These are phyloP conservation scores for Trichopria drosophilae DNA, from an alignment of 2,888 invertebrate species.

Conservation along the genomic window DNA sequence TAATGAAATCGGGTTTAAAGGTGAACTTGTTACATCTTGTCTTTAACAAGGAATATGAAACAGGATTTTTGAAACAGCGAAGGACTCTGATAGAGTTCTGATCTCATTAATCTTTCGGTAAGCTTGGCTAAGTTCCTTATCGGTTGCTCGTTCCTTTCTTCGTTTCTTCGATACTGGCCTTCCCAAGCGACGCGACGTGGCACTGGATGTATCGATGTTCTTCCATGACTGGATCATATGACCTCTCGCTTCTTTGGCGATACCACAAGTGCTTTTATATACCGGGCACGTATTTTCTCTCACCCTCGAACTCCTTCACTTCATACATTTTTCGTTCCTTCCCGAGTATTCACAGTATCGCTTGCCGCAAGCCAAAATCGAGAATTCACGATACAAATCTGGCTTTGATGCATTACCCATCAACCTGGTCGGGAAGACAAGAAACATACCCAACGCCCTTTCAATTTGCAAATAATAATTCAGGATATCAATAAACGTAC, in stretches of 20 bases:
- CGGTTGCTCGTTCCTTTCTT: too few relatives aligned
- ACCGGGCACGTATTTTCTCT: slow-evolving; percentile 38
- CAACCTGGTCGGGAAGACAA: slow-evolving; percentile 5
- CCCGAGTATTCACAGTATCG: slow-evolving; percentile 34
- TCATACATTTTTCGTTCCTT: slow-evolving; percentile 44
- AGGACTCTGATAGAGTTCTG: too few relatives aligned
- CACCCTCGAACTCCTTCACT: slow-evolving; percentile 22
- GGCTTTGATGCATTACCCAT: slow-evolving; percentile 26
- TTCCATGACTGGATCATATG: slow-evolving; percentile 38
- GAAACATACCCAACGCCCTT: too few relatives aligned
- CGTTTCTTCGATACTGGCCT: slow-evolving; percentile 31
- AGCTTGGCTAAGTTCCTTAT: too few relatives aligned
- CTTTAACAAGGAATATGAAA: too few relatives aligned
- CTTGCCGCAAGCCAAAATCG: slow-evolving; percentile 21
- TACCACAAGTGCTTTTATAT: slow-evolving; percentile 33
- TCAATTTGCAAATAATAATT: too few relatives aligned
- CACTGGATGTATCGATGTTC: slow-evolving; percentile 31
- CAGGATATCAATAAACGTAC: too few relatives aligned
- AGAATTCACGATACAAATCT: slow-evolving; percentile 29
- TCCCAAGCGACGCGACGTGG: too few relatives aligned
- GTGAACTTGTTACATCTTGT: too few relatives aligned
- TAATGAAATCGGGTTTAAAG: too few relatives aligned
- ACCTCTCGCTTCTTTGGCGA: slow-evolving; percentile 33
- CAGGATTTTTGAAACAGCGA: too few relatives aligned
- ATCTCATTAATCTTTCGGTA: slow-evolving; percentile 7